Conservation (phyloP, 2,888 invertebrate species). For the Dusona sp. region DNA sequence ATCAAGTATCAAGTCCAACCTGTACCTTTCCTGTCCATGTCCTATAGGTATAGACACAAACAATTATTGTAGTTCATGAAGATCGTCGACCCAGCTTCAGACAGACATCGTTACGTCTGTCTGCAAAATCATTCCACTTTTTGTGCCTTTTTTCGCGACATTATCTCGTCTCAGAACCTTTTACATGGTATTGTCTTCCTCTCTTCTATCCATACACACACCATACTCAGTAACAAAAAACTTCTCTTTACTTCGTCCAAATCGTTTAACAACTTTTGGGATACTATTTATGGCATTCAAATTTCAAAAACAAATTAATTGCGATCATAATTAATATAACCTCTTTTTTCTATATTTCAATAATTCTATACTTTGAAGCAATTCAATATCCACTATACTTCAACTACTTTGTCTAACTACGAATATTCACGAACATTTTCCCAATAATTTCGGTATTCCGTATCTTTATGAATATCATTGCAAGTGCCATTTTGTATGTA, state of each 20-base stretch:
- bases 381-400: neutral
- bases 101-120: slow-evolving; percentile 20
- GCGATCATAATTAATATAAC: neutral
- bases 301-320: neutral
- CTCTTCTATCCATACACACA: neutral
- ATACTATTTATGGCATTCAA: neutral
- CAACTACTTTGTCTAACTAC: neutral
- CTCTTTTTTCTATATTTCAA: neutral
- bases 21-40: slow-evolving; percentile 6
- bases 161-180: neutral
- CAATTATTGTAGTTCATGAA: slow-evolving; percentile 6
- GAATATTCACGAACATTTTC: neutral
- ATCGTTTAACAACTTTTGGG: neutral
- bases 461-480: neutral
- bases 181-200: neutral
- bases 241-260: neutral
- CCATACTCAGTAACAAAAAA: neutral
- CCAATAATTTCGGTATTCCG: neutral
- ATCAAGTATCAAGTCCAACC: slow-evolving; percentile 12
- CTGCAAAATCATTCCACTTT: neutral
- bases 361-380: neutral
- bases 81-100: slow-evolving; percentile 28
- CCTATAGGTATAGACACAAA: neutral
- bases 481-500: neutral
- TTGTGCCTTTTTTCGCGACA: slow-evolving; percentile 10